These are phyloP conservation scores for Dendrocincla fuliginosa DNA, from an alignment of 2,797 vertebrate species.

Conservation along the genomic window DNA sequence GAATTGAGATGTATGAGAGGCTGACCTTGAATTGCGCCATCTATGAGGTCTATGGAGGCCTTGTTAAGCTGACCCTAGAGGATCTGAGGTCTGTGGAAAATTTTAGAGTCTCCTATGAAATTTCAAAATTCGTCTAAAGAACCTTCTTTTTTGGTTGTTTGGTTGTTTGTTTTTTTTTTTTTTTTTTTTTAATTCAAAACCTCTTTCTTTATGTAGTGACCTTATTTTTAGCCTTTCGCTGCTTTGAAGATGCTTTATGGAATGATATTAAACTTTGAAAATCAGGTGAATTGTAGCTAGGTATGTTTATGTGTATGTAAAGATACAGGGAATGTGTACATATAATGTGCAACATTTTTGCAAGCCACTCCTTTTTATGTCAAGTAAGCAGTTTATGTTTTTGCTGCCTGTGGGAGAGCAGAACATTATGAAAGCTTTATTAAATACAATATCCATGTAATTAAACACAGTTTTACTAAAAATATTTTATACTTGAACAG, in stretches of 20 bases:
- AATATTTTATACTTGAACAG: neutral
- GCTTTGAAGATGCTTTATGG: neutral
- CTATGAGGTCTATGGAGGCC: neutral
- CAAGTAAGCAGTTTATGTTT: neutral
- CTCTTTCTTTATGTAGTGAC: neutral
- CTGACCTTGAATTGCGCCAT: neutral
- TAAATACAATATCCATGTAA: neutral
- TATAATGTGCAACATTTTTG: neutral
- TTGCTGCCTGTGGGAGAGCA: neutral
- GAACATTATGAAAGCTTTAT: neutral
- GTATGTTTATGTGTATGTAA: neutral
- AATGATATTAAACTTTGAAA: neutral
- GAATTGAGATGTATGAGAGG: neutral
- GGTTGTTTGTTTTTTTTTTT: too few relatives aligned
- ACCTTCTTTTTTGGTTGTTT: neutral
- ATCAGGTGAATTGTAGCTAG: neutral
- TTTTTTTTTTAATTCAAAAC: neutral
- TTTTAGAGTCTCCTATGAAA: neutral
- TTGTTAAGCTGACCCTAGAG: neutral
- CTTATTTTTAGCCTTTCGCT: neutral
- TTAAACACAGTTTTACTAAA: neutral
- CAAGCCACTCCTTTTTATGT: neutral
- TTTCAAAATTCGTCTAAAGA: neutral
- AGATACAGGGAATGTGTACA: neutral
- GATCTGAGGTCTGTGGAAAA: neutral